Conservation (phyloP, 64 coral and sea anemone species). For the Actinia tenebrosa region DNA sequence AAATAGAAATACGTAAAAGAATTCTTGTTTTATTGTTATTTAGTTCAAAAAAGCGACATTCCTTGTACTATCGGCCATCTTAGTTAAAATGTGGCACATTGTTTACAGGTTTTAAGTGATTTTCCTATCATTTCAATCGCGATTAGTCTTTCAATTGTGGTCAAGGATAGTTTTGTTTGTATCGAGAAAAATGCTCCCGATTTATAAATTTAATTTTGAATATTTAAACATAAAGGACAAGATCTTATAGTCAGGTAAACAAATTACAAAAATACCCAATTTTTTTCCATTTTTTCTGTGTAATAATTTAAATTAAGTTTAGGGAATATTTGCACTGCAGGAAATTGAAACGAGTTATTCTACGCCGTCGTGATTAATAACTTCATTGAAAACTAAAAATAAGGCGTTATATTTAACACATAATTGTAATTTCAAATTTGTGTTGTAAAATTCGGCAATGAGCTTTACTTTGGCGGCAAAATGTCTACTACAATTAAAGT, state of each 20-base stretch:
- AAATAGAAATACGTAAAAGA: background rate
- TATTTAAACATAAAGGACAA: background rate
- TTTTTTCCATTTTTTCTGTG: background rate
- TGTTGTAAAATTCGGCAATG: background rate
- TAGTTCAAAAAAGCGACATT: background rate
- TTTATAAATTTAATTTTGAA: background rate
- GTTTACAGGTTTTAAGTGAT: background rate
- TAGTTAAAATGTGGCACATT: background rate
- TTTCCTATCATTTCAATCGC: background rate
- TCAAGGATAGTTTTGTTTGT: background rate
- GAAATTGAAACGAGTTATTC: background rate
- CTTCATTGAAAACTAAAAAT: background rate
- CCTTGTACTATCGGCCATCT: background rate
- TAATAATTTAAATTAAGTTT: background rate
- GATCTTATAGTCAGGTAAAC: background rate
- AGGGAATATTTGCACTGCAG: background rate
- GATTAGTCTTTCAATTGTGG: slow-evolving; percentile 1
- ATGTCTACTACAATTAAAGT: background rate
- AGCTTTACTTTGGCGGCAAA: background rate
- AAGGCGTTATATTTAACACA: background rate
- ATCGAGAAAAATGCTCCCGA: background rate
- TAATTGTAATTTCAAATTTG: background rate
- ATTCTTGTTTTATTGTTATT: background rate
- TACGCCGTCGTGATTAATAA: background rate
- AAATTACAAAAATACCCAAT: background rate